A percentile compares a stretch with the other conserved stretches of the same genome.
Conservation (phyloP, 2,888 invertebrate species). For the Eristalinus sepulchralis region DNA sequence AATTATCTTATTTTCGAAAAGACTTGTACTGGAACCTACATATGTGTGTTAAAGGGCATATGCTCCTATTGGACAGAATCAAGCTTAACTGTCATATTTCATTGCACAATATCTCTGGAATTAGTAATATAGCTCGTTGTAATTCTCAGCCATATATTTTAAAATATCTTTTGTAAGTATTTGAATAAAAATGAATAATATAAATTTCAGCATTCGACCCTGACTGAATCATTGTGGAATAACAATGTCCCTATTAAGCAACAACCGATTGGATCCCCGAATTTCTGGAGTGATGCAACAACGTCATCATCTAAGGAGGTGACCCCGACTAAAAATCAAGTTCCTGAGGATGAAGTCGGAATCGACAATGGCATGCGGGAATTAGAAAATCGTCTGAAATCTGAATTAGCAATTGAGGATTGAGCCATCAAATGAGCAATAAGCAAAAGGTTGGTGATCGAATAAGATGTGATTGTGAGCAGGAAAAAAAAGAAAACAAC, state of each 20-base stretch:
- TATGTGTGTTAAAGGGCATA: too few species aligned
- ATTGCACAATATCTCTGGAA: too few species aligned
- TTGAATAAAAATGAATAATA: constrained; percentile 17
- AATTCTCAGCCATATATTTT: too few species aligned
- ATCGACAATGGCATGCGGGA: constrained; percentile 87
- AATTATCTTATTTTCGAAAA: too few species aligned
- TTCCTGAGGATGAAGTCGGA: constrained; percentile 79
- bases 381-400: constrained; percentile 85
- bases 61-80: too few species aligned
- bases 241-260: constrained; percentile 61
- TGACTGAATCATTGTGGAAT: constrained; percentile 75
- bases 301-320: constrained; percentile 71
- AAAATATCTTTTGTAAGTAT: not conserved
- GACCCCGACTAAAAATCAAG: constrained; percentile 70
- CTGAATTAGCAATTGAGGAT: constrained; percentile 82
- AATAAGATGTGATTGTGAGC: constrained; percentile 60
- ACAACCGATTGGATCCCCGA: constrained; percentile 72
- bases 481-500: constrained; percentile 31
- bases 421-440: constrained; percentile 37
- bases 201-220: constrained; percentile 71
- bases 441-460: constrained; percentile 69
- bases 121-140: too few species aligned
- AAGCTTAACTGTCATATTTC: too few species aligned
- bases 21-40: too few species aligned
- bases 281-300: constrained; percentile 74